Base-by-base conservation (phyloP, 2,888 invertebrate species). In the Troglohyphantes excavatus region DNA sequence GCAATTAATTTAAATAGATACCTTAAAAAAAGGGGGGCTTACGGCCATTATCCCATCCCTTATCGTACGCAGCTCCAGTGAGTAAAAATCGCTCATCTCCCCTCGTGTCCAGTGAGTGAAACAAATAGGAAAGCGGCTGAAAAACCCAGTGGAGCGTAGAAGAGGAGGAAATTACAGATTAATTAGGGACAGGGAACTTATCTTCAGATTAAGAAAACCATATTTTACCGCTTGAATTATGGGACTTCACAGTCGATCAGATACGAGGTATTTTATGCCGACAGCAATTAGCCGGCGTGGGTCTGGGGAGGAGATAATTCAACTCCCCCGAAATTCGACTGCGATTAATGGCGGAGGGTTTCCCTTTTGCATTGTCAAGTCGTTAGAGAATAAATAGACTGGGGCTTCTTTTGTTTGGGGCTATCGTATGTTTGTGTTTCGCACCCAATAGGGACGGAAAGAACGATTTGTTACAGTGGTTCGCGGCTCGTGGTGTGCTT, bases 181-280 rank as follows among this genome's bases (percentile, higher is more conserved):
- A 82, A 82, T 82, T 82, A 82, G 81, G 59, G 79, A 79, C 33
- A 33, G 70, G 70, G 29, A 61, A 82, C 81, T 82, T 82, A 82
- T 82, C 81, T 70, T 70, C 70, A 82, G 81, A 82, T 82, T 82
- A 82, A 82, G 81, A 82, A 82, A 82, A 67, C 81, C 81, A 82
- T 82, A 82, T 70, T 82, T 82, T 82, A 82, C 70, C 81, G 81
- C 81, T 68, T 82, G 70, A 82, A 82, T 70, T 82, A 82, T 82
- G 81, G 70, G 68, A 70, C 70, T 82, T 82, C 81, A 33, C 81
- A 82, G 81, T 67, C 53, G 70, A 82, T 82, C 68, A 67, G 81
- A 70, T 82, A 67, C 81, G 81, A 59, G 23, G 70, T 70, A 70
- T 70, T 82, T 82, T 59, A 82, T 67, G 70, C 61, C 70, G 70